phyloP scores from a whole-genome alignment of 2,888 invertebrate species.

The Mimachlamys varia region DNA sequence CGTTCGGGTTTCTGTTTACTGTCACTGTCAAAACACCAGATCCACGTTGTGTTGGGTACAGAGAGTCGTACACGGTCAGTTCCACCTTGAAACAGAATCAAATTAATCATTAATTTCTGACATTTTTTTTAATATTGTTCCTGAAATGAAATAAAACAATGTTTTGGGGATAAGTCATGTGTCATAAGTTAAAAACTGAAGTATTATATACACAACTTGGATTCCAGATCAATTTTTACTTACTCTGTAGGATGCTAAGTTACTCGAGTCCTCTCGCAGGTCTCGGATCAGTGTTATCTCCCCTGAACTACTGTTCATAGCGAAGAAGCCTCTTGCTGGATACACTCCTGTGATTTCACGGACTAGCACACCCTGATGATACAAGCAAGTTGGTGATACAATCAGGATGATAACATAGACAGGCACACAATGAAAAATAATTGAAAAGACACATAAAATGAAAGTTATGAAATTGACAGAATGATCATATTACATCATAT shows the following conservation, averaged over 20 bases:
- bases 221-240: slow-evolving; percentile 40
- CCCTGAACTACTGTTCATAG: slow-evolving; percentile 60
- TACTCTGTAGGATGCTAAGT: slow-evolving; percentile 62
- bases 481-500: too few relatives aligned
- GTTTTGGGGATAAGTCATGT: neutral
- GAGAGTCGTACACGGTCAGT: slow-evolving; percentile 58
- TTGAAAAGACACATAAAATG: too few relatives aligned
- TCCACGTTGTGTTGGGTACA: slow-evolving; percentile 47
- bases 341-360: slow-evolving; percentile 67
- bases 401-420: neutral
- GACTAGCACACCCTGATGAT: slow-evolving; percentile 63
- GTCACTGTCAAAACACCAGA: slow-evolving; percentile 59
- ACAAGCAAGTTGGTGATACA: slow-evolving; percentile 12
- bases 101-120: neutral
- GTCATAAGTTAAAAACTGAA: neutral
- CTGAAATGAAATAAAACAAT: too few relatives aligned
- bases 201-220: neutral
- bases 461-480: too few relatives aligned
- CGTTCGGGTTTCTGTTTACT: slow-evolving; percentile 70
- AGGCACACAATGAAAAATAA: neutral
- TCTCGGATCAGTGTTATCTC: slow-evolving; percentile 51
- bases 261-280: slow-evolving; percentile 58
- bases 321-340: slow-evolving; percentile 68
- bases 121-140: neutral
- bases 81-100: slow-evolving; percentile 50